Base-by-base conservation (phyloP, 2,888 invertebrate species). In the Cephus pygmeus region DNA sequence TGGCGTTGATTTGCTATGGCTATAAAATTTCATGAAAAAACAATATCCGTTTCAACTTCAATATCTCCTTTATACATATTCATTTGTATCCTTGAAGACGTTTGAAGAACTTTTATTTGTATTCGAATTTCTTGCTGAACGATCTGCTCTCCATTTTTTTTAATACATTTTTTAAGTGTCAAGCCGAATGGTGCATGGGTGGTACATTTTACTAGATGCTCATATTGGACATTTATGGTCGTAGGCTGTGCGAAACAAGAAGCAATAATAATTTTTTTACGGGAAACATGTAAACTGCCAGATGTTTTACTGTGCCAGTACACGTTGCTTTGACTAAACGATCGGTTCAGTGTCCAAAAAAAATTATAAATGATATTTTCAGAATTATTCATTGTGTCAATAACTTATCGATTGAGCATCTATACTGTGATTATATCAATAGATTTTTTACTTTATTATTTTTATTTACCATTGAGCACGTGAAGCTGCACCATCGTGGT, bases 401-500 rank as follows among this genome's bases (percentile, higher is more conserved):
- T 56, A 56, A 56, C 23, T 56, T 9, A 23, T 56, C 23, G 56
- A 56, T 56, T 23, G 23, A 23, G 9, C 56, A 6, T 23, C 6
- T 56, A 23, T 2, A 0, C 9, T 15, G 40, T 56, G 23, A 0
- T 56, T 9, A 56, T 2, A 9, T 23, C 23, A 23, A 9, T 56
- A 23, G 9, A 56, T 56, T 75, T 3, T 2, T 6, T 56, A 15
- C 0, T 36, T 11, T 3, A 30, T 0, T 75, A 71, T 71, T 79
- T 77, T 69, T 79, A 90, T 92, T 93, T 92, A 95, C 95, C 95
- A 89, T 94, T 95, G 81, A 95, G 91, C 78, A 95, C 95, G 87
- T 95, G 95, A 78, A 95, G 94, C 88, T 95, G 94, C 77, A 95
- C 94, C 36, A 93, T 92, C 30, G 94, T 94, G 86, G 94, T 94